Base-by-base conservation (phyloP, 1,140 invertebrate species). In the Galendromus occidentalis region DNA sequence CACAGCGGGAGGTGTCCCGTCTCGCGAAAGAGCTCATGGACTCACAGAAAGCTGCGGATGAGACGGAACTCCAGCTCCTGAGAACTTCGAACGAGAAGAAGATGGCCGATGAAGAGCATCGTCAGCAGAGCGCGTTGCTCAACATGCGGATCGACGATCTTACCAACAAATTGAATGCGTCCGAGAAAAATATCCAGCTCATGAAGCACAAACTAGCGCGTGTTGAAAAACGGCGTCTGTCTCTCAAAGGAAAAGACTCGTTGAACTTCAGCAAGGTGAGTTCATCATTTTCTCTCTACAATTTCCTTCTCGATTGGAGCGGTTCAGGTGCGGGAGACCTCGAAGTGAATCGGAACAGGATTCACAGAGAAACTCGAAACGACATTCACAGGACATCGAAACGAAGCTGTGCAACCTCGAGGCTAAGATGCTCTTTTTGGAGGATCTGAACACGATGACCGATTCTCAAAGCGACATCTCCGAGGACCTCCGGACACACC, bases 101-200 rank as follows among this genome's bases (percentile, higher is more conserved):
- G 22, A 59, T 59, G 51, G 51, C 51, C 22, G 51, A 25, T 25
- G 51, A 59, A 59, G 51, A 59, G 22, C 51, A 59, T 25, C 51
- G 51, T 14, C 51, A 59, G 22, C 51, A 59, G 51, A 59, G 51
- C 51, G 22, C 51, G 22, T 22, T 59, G 51, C 51, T 59, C 22
- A 59, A 59, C 51, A 25, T 59, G n/a, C 80, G 87, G 29, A 84
- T 91, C 44, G 83, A 89, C 71, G 87, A 91, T 74, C 74, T 91
- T 41, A 90, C 88, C 0, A 80, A 81, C 39, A 91, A 91, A 74
- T 77, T 90, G 25, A 82, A 80, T 2, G 79, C 80, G 0, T 85
- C 86, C n/a, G 88, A 91, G 71, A 87, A 87, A 70, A 86, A 88
- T 74, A 83, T 87, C 9, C 77, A 86, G 65, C 82, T 80, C 4